Conservation (phyloP, 1,140 invertebrate species). For the Macrocentrus cingulum region DNA sequence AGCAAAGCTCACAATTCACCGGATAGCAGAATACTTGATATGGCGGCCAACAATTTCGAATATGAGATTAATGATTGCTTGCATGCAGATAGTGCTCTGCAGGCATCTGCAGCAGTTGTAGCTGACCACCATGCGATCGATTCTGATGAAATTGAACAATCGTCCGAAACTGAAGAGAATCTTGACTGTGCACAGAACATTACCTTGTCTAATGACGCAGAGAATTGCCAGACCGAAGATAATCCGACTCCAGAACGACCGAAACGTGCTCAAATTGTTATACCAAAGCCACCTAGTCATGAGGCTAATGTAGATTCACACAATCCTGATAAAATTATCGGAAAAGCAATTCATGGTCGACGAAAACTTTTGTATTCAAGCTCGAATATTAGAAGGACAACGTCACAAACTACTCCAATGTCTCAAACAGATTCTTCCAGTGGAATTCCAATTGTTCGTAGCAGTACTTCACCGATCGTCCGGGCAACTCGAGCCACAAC, state of each 20-base stretch:
- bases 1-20: constrained; percentile 44
- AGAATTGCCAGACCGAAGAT: constrained; percentile 41
- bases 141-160: no score
- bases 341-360: constrained; percentile 74
- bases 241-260: constrained; percentile 49
- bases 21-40: constrained; percentile 68
- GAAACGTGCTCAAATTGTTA: constrained; percentile 57
- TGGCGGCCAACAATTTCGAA: constrained; percentile 70
- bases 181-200: no score
- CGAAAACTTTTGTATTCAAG: constrained; percentile 71
- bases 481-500: constrained; percentile 49
- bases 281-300: constrained; percentile 42
- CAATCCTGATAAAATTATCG: constrained; percentile 36
- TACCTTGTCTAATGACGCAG: no score
- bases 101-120: no score
- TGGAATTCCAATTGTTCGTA: constrained; percentile 49
- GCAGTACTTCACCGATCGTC: constrained; percentile 51
- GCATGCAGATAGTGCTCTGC: constrained; percentile 48
- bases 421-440: constrained; percentile 41
- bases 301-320: constrained; percentile 48
- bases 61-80: constrained; percentile 53
- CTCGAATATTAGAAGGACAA: constrained; percentile 44
- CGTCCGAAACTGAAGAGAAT: no score
- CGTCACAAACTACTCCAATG: constrained; percentile 47
- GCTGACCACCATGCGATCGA: no score